A percentile compares a stretch with the other conserved stretches of the same genome.
Evolutionary conservation across 2,797 vertebrate species (phyloP).

Genomic region (Aldrovandia affinis): DNA sequence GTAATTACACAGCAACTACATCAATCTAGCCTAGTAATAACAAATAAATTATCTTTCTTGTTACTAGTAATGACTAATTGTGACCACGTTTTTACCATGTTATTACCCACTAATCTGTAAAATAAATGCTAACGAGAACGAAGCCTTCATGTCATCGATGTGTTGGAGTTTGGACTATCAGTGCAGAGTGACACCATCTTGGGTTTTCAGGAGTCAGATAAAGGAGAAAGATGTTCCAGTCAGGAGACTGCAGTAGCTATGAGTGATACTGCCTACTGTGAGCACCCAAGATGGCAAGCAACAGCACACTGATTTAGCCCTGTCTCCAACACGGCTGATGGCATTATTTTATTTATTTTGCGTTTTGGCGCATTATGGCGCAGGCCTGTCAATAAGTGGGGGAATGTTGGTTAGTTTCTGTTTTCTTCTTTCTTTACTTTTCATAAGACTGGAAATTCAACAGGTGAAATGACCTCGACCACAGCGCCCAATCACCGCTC

Average conservation of each 20-base stretch:
- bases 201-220: not conserved
- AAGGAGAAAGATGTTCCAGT: not conserved
- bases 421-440: not conserved
- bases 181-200: not conserved
- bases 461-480: not conserved
- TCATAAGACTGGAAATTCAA: not conserved
- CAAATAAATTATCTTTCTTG: too few relatives aligned
- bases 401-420: not conserved
- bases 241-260: not conserved
- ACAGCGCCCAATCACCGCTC: not conserved
- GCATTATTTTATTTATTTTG: too few relatives aligned
- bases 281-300: slow-evolving; percentile 46
- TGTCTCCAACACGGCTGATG: not conserved
- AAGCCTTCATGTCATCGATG: not conserved
- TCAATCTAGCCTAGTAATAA: too few relatives aligned
- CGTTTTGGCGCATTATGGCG: too few relatives aligned
- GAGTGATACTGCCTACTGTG: slow-evolving; percentile 40
- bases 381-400: not conserved
- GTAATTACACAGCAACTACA: too few relatives aligned
- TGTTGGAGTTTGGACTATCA: not conserved
- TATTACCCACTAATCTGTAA: too few relatives aligned
- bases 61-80: too few relatives aligned
- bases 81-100: too few relatives aligned
- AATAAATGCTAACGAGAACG: too few relatives aligned
- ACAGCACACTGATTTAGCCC: slow-evolving; percentile 54